Base-by-base conservation (phyloP, 2,113 vertebrate genomes). In the Odontophorus gujanensis region DNA sequence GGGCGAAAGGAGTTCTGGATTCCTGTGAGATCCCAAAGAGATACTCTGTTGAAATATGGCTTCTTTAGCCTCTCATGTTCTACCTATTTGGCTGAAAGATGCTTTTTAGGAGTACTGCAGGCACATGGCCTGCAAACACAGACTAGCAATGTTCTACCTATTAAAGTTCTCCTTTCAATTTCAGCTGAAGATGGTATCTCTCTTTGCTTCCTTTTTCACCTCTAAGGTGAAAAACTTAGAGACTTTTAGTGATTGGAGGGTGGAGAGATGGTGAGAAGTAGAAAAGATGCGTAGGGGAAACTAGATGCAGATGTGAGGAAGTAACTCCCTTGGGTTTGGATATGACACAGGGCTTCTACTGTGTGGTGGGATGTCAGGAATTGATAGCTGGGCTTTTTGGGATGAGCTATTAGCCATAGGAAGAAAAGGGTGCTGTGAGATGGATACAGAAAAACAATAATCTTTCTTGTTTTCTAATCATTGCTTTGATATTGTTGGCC, bases 1-100 rank as follows among this genome's bases (percentile, higher is more conserved):
- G 38, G 85, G 85, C 48, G 83, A 95, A 95, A 91, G 81, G 87
- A 83, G 83, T 88, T 90, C 80, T 93, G 57, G 25, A 28, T 78
- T 51, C n/a, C 67, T 21, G 6, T 24, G 22, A 59, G 17, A 66
- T 76, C 14, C 47, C 32, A 81, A 48, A 47, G 30, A 80, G 82
- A 43, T 80, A 83, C 34, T 20, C 26, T 42, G 4, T 11, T n/a
- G 18, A 26, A 5, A 55, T 61, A 87, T 91, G 81, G 0, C 38
- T 92, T 47, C 38, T 55, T 91, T 50, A 88, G 1, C 11, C 13
- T 91, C 57, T 89, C 47, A 11, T 48, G 0, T 75, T 71, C 24
- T 40, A 3, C 0, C 0, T 81, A 76, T 68, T 14, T 59, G 13
- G 40, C 47, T 85, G 36, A 13, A 65, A 69, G 38, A 34, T 71